These are phyloP conservation scores for Scolopax mira DNA, from an alignment of 2,113 vertebrate genomes.

Conservation along the genomic window DNA sequence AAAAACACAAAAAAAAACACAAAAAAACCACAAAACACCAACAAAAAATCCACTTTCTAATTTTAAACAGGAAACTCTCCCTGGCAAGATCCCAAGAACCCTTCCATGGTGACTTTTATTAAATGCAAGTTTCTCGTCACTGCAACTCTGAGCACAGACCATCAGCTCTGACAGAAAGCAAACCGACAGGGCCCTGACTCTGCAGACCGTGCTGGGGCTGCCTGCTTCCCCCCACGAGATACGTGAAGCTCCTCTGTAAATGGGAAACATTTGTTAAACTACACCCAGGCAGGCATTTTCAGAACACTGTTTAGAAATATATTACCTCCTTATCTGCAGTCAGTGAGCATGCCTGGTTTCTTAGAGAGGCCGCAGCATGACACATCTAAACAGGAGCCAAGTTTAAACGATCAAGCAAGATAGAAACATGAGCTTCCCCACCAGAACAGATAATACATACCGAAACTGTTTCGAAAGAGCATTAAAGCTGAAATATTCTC, in stretches of 20 bases:
- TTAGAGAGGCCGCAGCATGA: background rate
- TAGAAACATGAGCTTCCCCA: background rate
- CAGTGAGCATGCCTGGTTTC: background rate
- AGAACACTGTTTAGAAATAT: background rate
- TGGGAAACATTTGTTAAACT: background rate
- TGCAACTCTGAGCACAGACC: background rate
- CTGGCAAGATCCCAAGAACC: constrained; percentile 37
- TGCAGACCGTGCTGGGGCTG: background rate
- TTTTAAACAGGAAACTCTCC: constrained; percentile 49
- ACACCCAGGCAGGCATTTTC: background rate
- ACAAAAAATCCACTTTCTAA: background rate
- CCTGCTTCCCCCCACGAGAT: accelerated
- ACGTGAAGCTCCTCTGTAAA: background rate
- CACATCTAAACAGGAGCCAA: constrained; percentile 34
- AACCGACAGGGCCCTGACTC: background rate
- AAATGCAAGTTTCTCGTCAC: background rate
- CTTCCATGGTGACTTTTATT: background rate
- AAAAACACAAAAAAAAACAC: background rate
- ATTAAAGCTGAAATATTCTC: accelerated
- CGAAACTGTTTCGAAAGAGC: background rate
- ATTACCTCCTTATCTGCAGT: background rate
- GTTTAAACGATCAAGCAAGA: background rate
- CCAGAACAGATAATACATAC: background rate
- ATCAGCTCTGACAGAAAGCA: background rate
- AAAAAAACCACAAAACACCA: background rate